Base-by-base conservation (phyloP, 2,888 invertebrate genomes). In the Carabus problematicus region DNA sequence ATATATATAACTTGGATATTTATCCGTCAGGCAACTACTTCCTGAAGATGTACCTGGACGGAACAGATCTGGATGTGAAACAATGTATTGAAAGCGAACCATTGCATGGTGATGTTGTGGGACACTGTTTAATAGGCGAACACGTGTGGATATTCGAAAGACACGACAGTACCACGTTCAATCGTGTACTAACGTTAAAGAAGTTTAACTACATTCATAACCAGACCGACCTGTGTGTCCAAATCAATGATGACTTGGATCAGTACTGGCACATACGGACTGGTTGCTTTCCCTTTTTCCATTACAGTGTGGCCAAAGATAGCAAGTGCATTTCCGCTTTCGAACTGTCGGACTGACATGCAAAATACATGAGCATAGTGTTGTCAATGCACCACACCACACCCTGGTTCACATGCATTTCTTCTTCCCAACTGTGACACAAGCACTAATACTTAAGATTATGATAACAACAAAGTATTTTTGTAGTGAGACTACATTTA, bases 301-400 rank as follows among this genome's bases (percentile, higher is more conserved):
- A 73, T 64, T 70, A 71, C 58, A 55, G 60, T 56, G 49, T 72
- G 49, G 43, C 71, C 8, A 68, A 71, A 52, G 60, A 61, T 40
- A 60, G 72, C 55, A 52, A 66, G 40, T 72, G 72, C 52, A 70
- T 72, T 49, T 72, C 69, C 54, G 41, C 72, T 56, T 71, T 72
- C 64, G 6, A 40, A n/a, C 52, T 69, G 19, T 56, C n/a, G n/a
- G n/a, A n/a, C n/a, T n/a, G n/a, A n/a, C n/a, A n/a, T n/a, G n/a
- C n/a, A n/a, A n/a, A 61, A 69, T 60, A n/a, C n/a, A n/a, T n/a
- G n/a, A n/a, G n/a, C n/a, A n/a, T n/a, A n/a, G n/a, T n/a, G n/a
- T n/a, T n/a, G n/a, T n/a, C n/a, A n/a, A n/a, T n/a, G n/a, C n/a
- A n/a, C n/a, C n/a, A n/a, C n/a, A n/a, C n/a, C n/a, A n/a, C n/a